A percentile compares a stretch with the other conserved stretches of the same genome.
Evolutionary conservation across 1,140 invertebrate genomes (phyloP).

Genomic region (Venturia canescens): DNA sequence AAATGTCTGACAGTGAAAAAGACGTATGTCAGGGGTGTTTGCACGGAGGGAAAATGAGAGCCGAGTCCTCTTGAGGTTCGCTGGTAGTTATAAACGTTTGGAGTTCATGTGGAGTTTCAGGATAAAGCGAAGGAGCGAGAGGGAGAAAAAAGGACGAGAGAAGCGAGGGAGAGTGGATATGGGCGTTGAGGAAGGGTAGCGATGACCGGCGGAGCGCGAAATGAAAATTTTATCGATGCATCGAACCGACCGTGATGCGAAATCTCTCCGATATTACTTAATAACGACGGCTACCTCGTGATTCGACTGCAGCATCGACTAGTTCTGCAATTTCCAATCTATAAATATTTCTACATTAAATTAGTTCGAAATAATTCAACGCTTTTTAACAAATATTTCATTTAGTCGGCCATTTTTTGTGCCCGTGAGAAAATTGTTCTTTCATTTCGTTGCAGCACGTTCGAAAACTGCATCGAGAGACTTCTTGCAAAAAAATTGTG

Average conservation of each 20-base stretch:
- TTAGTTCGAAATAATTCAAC: background rate
- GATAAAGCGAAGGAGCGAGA: background rate
- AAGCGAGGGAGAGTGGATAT: background rate
- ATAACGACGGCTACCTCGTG: constrained; percentile 60
- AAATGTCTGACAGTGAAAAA: too few relatives aligned
- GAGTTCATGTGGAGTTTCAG: background rate
- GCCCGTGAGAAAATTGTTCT: too few relatives aligned
- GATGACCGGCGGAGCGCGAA: constrained; percentile 65
- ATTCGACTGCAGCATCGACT: background rate
- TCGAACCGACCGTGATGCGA: constrained; percentile 58
- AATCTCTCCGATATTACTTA: constrained; percentile 68
- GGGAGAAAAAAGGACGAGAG: background rate
- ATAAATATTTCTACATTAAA: background rate
- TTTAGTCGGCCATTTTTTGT: too few relatives aligned
- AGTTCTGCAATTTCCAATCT: constrained; percentile 6
- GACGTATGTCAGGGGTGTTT: background rate
- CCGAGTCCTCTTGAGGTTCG: background rate
- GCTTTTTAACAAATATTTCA: constrained; percentile 6
- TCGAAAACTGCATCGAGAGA: too few relatives aligned
- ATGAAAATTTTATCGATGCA: constrained; percentile 73
- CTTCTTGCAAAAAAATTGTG: too few relatives aligned
- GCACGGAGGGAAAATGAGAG: background rate
- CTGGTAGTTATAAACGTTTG: background rate
- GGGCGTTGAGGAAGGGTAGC: constrained; percentile 39
- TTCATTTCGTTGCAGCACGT: too few relatives aligned